Evolutionary conservation across 1,140 invertebrate species (phyloP), one percentile per base, ranked within the genome.

Genomic region (Nasonia longicornis): DNA sequence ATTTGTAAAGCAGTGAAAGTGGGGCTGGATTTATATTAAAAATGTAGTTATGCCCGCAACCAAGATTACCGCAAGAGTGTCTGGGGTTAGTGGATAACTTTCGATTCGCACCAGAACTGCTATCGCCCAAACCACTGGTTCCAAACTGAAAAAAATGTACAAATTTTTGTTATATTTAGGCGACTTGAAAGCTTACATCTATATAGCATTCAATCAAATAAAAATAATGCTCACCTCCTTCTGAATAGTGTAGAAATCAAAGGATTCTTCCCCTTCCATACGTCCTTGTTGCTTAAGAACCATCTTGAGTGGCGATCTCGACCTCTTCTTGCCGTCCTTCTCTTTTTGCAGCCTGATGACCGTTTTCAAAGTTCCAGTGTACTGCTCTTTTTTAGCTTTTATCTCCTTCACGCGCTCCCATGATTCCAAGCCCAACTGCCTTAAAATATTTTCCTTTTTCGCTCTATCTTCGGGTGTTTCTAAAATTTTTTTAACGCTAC

Each of bases 291-390:
- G 95, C 87, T 96, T 95, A 86, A 96, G 93, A 70, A 95, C 95
- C 94, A 96, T 95, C 86, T 96, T 96, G 70, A 96, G 87, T 0
- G 94, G 94, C 80, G 93, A 95, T 66, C 94, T 91, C 52, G 91
- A 92, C 79, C 92, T 93, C 89, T 94, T 94, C 77, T 92, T 91
- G 80, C 92, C 92, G 58, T 92, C 86, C 8, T 88, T 89, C 35
- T 90, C 87, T 85, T 91, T 91, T 11, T 92, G 89, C 79, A 95
- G 94, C 72, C 96, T 95, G 79, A 96, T 96, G 64, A 96, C 93
- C 29, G 95, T 95, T 85, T 96, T 96, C 64, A 96, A 86, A 0
- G 95, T 95, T 3, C 95, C 95, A 4, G 95, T 95, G 83, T 94
- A 95, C 77, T 92, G 91, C 67, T 88, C 88, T 67, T 91, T 89